Percentiles rank a stretch among this genome's conserved stretches.
These are phyloP conservation scores for Brachyhypopomus gauderio DNA, from an alignment of 2,113 vertebrate genomes.

Conservation along the genomic window DNA sequence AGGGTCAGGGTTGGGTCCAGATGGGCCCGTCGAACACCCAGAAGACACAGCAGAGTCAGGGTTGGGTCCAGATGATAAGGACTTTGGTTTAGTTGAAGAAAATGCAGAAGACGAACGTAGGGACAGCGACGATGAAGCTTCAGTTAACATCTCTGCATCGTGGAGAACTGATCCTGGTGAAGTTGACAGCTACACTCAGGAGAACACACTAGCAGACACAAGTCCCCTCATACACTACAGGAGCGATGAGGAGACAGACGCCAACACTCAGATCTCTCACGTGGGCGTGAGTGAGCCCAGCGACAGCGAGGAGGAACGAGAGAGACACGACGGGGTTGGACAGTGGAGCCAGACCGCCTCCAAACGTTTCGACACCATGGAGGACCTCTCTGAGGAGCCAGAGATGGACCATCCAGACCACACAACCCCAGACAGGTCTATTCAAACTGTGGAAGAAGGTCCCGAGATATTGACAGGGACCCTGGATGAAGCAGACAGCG, in stretches of 20 bases:
- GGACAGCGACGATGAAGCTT: constrained; percentile 60
- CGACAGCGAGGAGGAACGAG: constrained; percentile 68
- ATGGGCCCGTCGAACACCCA: constrained; percentile 1
- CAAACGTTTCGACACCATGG: constrained; percentile 74
- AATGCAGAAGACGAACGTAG: constrained; percentile 48
- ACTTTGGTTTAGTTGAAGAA: constrained; percentile 9
- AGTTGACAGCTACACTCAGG: constrained; percentile 73
- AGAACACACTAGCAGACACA: constrained; percentile 77
- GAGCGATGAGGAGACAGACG: constrained; percentile 71
- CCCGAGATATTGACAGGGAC: constrained; percentile 13
- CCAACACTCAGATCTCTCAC: constrained; percentile 66
- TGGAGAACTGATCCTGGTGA: constrained; percentile 71
- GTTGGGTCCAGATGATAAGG: constrained; percentile 28
- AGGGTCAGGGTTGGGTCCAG: neutral
- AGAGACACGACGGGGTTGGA: constrained; percentile 51
- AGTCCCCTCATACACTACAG: constrained; percentile 75
- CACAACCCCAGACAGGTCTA: constrained; percentile 51
- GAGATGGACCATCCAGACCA: constrained; percentile 62
- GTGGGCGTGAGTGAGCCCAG: constrained; percentile 65
- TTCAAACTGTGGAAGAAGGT: constrained; percentile 25
- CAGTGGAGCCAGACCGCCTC: constrained; percentile 62
- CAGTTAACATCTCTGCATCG: constrained; percentile 71
- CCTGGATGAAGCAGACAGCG: constrained; percentile 5
- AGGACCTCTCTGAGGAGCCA: constrained; percentile 73
- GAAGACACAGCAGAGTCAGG: neutral